These are phyloP conservation scores for Myotis davidii DNA, from an alignment of 2,113 vertebrate genomes.

Conservation along the genomic window DNA sequence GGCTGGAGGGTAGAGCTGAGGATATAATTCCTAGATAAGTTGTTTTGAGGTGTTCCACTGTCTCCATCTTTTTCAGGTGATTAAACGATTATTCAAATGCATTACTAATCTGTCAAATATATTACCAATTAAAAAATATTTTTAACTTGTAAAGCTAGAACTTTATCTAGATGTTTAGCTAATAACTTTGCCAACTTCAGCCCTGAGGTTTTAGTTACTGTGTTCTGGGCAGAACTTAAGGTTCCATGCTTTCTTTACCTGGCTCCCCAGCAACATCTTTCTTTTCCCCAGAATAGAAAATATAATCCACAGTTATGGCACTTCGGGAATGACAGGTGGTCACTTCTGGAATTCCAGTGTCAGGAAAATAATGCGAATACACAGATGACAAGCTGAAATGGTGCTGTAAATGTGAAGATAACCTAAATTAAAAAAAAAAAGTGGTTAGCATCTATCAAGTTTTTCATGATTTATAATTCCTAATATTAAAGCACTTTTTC, in stretches of 20 bases:
- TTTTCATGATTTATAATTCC: slow-evolving; percentile 33
- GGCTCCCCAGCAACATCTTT: slow-evolving; percentile 67
- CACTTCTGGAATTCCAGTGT: slow-evolving; percentile 91
- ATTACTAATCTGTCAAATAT: neutral
- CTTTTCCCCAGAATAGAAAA: slow-evolving; percentile 92
- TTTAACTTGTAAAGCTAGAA: neutral
- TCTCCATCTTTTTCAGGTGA: neutral
- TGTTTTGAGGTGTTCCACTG: neutral
- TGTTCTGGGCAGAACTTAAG: neutral
- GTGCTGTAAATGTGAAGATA: slow-evolving; percentile 88
- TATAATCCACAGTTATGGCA: slow-evolving; percentile 96
- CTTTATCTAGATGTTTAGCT: neutral
- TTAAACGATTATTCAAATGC: neutral
- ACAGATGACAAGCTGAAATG: slow-evolving; percentile 91
- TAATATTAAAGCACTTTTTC: neutral
- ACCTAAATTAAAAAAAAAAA: slow-evolving; percentile 67
- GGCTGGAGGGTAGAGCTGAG: neutral
- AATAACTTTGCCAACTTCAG: neutral
- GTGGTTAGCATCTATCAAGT: neutral
- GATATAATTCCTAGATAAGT: neutral
- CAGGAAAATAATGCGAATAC: slow-evolving; percentile 90
- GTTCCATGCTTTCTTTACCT: slow-evolving; percentile 80
- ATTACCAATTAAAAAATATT: neutral
- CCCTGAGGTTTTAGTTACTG: neutral
- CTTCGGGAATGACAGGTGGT: slow-evolving; percentile 95